Base-by-base conservation (phyloP, 2,888 invertebrate species). In the Anoplius nigerrimus region DNA sequence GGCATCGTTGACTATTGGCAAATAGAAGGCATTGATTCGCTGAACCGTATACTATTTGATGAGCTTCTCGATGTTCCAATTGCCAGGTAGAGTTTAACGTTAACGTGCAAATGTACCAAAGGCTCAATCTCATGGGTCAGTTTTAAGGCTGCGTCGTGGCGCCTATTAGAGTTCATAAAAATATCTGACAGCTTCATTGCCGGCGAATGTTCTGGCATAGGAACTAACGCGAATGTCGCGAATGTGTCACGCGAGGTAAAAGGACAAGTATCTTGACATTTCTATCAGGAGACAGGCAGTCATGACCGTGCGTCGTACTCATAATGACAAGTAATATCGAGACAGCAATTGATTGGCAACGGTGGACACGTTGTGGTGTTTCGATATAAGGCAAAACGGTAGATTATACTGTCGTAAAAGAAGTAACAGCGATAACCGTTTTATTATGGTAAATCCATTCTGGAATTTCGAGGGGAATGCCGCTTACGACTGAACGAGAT, bases 381-480 rank as follows among this genome's bases (percentile, higher is more conserved):
- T 34, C 43, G 53, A 22, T 20, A 42, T 27, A 62, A 52, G 42
- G 59, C 24, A 24, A n/a, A 53, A 51, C 24, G 54, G 4, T 46
- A 21, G 53, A 64, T 62, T 54, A 43, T 57, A 5, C 45, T 22
- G 62, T 53, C 65, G 52, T 56, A 43, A 62, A 53, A 43, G 65
- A 34, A 24, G 27, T 51, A 22, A 58, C 60, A 55, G 62, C 61
- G 61, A 46, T 62, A 61, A 34, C 34, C 54, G 13, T 61, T 64
- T 60, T 27, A 61, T 66, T 51, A 54, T 51, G 54, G 48, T 64
- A 66, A 68, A 77, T 74, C 52, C 43, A 55, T 64, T 27, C 45
- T 45, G 56, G 68, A 71, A 77, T 67, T 75, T 60, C 46, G 62
- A 65, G 45, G 22, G 60, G 51, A 70, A 59, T 56, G 51, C 43